phyloP scores from a whole-genome alignment of 2,888 invertebrate species.

The Cerastis leucographa region DNA sequence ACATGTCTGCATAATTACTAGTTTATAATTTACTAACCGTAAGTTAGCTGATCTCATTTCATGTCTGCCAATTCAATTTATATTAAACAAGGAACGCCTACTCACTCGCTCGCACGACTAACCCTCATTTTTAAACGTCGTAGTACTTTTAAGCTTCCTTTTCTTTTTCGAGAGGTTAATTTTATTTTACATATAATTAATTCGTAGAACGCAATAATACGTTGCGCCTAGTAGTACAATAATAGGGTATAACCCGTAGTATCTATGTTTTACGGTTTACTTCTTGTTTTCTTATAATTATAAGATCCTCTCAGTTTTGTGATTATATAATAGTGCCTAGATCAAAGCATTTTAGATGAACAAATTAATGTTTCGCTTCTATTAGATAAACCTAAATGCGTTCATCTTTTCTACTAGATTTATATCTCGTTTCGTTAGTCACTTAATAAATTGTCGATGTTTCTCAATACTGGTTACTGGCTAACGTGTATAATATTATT shows the following conservation, averaged over 20 bases:
- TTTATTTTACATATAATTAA: slow-evolving; percentile 29
- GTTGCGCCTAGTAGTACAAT: not conserved
- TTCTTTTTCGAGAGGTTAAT: slow-evolving; percentile 32
- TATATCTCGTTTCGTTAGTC: slow-evolving; percentile 9
- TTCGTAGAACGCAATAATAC: slow-evolving; percentile 15
- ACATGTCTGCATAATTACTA: slow-evolving; percentile 51
- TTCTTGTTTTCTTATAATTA: slow-evolving; percentile 23
- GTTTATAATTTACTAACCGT: slow-evolving; percentile 66
- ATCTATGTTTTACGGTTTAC: not conserved
- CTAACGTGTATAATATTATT: slow-evolving; percentile 15
- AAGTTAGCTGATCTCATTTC: slow-evolving; percentile 65
- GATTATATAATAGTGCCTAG: slow-evolving; percentile 22
- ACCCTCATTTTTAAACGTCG: slow-evolving; percentile 54
- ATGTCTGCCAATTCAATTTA: slow-evolving; percentile 62
- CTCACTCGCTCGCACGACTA: slow-evolving; percentile 54
- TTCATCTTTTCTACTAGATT: slow-evolving; percentile 14
- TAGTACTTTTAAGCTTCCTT: slow-evolving; percentile 44
- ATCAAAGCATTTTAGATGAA: slow-evolving; percentile 44
- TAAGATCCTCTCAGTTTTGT: slow-evolving; percentile 20
- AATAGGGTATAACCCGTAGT: not conserved
- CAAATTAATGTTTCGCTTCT: slow-evolving; percentile 35
- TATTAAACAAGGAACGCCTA: slow-evolving; percentile 57
- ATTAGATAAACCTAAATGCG: slow-evolving; percentile 25
- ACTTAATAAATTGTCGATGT: slow-evolving; percentile 14
- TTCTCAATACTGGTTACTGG: slow-evolving; percentile 13